Conservation (phyloP, 2,797 vertebrate species). For the Taeniopygia guttata region DNA sequence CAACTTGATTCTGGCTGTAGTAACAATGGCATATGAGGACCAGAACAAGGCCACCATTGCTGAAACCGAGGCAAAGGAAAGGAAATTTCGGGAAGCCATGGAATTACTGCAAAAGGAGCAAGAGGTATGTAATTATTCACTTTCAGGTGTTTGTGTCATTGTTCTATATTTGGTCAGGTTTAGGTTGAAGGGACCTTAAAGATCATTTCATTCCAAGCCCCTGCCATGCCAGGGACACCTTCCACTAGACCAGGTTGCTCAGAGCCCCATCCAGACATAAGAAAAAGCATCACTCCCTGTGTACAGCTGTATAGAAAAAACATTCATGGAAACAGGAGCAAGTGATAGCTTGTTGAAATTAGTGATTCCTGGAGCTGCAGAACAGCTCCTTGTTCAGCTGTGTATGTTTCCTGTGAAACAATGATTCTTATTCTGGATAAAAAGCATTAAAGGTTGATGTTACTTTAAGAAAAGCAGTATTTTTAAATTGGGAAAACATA, state of each 20-base stretch:
- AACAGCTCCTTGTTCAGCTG: not conserved
- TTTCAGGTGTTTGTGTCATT: not conserved
- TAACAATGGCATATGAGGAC: constrained; percentile 98
- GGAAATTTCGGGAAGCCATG: constrained; percentile 86
- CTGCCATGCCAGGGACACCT: not conserved
- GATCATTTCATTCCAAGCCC: too few relatives aligned
- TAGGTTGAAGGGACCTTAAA: not conserved
- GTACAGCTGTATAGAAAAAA: not conserved
- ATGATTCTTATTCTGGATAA: not conserved
- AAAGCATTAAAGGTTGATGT: not conserved
- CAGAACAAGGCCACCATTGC: constrained; percentile 95
- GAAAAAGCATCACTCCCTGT: not conserved
- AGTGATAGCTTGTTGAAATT: not conserved
- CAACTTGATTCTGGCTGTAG: constrained; percentile 96
- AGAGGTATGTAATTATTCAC: constrained; percentile 69
- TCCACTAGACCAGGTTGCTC: not conserved
- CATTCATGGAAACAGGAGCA: not conserved
- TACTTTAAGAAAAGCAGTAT: not conserved
- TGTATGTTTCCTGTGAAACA: not conserved
- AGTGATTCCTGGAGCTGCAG: not conserved
- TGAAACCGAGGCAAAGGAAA: constrained; percentile 92
- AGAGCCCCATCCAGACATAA: not conserved
- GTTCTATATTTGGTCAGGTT: not conserved
- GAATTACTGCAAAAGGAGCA: constrained; percentile 87
- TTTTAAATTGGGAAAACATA: not conserved